phyloP scores from a whole-genome alignment of 1,140 invertebrate species.

The Kradibia gibbosae region DNA sequence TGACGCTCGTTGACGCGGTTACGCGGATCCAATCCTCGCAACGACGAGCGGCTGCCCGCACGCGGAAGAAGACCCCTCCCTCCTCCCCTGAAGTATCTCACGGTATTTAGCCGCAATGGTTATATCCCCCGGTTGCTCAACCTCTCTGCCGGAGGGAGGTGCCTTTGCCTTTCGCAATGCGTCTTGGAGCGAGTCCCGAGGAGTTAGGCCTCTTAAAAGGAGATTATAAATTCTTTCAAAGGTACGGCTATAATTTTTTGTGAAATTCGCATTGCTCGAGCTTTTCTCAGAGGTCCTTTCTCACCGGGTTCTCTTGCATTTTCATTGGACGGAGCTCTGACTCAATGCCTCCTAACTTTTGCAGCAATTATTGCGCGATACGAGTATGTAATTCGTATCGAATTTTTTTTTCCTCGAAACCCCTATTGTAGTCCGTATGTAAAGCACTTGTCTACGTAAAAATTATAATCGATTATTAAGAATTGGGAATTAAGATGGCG shows the following conservation, averaged over 20 bases:
- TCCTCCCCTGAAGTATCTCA: neutral
- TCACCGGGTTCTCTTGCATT: too few relatives aligned
- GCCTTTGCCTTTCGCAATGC: neutral
- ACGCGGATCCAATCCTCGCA: neutral
- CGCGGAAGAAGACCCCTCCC: neutral
- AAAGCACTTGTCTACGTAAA: too few relatives aligned
- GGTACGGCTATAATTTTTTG: neutral
- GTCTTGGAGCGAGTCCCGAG: neutral
- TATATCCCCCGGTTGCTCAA: neutral
- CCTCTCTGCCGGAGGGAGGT: neutral
- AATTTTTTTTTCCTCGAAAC: too few relatives aligned
- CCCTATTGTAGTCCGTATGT: too few relatives aligned
- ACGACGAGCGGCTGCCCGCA: neutral
- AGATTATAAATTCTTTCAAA: neutral
- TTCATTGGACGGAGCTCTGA: too few relatives aligned
- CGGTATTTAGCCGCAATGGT: neutral
- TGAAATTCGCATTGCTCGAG: too few relatives aligned
- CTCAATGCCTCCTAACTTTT: too few relatives aligned
- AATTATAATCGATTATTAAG: too few relatives aligned
- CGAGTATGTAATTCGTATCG: too few relatives aligned
- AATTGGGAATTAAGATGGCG: too few relatives aligned
- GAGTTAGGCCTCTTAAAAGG: neutral
- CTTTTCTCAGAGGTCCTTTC: too few relatives aligned
- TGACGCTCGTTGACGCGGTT: neutral
- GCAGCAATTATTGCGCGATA: too few relatives aligned